Percentiles rank a stretch among this genome's conserved stretches.
phyloP scores from a whole-genome alignment of 2,113 vertebrate species.

The Melanostigma gelatinosum region DNA sequence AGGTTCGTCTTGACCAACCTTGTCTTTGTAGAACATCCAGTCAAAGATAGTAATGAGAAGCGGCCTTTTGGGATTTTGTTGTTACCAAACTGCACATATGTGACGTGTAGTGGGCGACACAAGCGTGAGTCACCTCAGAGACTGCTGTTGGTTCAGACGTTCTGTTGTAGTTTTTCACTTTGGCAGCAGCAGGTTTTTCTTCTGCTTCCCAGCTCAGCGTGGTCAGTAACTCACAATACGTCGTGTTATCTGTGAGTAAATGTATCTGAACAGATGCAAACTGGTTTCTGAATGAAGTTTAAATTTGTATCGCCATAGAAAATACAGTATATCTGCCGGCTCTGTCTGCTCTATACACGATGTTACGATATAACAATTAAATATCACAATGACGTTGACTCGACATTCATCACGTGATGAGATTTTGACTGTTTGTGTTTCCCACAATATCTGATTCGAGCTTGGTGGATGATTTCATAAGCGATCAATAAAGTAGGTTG shows the following conservation, averaged over 20 bases:
- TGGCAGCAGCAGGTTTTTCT: constrained; percentile 40
- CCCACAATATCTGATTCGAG: not conserved
- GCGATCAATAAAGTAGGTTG: no score
- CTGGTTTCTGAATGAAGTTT: not conserved
- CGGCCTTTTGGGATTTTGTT: not conserved
- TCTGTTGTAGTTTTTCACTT: constrained; percentile 14
- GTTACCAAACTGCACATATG: not conserved
- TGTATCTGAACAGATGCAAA: not conserved
- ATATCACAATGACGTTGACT: not conserved
- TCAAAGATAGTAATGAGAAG: not conserved
- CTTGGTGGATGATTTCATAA: not conserved
- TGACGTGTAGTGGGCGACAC: constrained; percentile 6
- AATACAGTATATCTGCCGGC: no score
- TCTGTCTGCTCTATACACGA: not conserved
- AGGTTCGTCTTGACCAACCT: not conserved
- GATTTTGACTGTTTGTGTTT: not conserved
- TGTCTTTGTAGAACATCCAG: not conserved
- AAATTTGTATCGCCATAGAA: not conserved
- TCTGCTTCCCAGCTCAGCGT: constrained; percentile 20
- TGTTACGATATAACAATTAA: not conserved
- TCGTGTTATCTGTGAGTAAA: not conserved
- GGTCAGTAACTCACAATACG: not conserved
- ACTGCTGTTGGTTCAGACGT: constrained; percentile 7
- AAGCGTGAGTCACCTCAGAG: constrained; percentile 22
- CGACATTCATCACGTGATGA: not conserved